Conservation (phyloP, 2,797 vertebrate genomes). For the Esox masquinongy region DNA sequence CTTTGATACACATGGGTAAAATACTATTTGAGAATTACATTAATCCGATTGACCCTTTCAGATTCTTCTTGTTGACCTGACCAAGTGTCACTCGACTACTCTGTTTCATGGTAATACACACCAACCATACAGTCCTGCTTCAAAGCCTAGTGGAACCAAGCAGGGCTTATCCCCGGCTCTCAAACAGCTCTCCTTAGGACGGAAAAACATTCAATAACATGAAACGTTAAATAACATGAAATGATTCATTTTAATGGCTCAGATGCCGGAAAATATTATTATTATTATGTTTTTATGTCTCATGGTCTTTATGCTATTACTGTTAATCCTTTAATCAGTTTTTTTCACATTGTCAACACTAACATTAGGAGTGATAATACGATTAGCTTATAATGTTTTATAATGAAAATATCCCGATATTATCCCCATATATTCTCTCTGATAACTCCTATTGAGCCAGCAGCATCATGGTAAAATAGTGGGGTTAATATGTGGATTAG, state of each 20-base stretch:
- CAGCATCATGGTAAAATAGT: not conserved
- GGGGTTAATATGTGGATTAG: not conserved
- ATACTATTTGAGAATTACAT: not conserved
- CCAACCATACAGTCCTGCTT: not conserved
- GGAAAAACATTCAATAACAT: not conserved
- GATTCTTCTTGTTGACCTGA: not conserved
- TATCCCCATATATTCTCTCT: not conserved
- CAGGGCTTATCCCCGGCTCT: not conserved
- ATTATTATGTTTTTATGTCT: not conserved
- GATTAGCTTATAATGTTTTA: not conserved
- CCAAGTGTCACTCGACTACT: not conserved
- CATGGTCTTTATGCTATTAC: conserved; percentile 6
- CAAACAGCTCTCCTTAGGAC: not conserved
- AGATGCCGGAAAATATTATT: not conserved
- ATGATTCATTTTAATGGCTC: not conserved
- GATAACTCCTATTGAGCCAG: not conserved
- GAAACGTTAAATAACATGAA: not conserved
- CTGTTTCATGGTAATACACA: not conserved
- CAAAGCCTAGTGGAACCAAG: not conserved
- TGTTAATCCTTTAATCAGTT: conserved; percentile 1
- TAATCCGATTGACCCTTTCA: not conserved
- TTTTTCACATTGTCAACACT: not conserved
- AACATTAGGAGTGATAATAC: not conserved
- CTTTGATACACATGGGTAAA: not conserved
- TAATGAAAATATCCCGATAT: not conserved